Percentiles rank a stretch among this genome's conserved stretches.
These are phyloP conservation scores for Sitta europaea DNA, from an alignment of 2,113 vertebrate genomes.

Conservation along the genomic window DNA sequence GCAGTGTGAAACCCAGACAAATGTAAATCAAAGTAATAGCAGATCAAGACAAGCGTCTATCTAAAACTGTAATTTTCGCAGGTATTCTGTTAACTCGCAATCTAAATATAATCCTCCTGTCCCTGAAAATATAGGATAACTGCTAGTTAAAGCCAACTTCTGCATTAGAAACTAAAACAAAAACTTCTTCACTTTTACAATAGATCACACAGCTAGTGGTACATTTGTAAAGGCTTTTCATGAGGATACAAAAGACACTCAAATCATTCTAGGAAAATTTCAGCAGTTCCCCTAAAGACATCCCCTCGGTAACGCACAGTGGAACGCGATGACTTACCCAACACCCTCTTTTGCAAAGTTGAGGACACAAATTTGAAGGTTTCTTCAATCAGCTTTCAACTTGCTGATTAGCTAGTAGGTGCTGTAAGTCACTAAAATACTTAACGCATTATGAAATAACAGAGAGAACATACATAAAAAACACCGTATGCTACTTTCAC, in stretches of 20 bases:
- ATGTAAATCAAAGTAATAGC: conserved; percentile 33
- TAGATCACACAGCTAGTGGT: neutral
- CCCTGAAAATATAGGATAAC: neutral
- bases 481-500: neutral
- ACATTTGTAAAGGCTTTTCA: neutral
- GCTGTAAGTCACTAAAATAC: conserved; percentile 20
- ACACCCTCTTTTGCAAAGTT: conserved; percentile 7
- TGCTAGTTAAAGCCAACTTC: neutral
- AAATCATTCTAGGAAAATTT: neutral
- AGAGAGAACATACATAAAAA: neutral
- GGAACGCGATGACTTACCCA: neutral
- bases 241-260: neutral
- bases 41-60: neutral
- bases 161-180: neutral
- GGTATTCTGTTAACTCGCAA: neutral
- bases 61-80: conserved; percentile 23
- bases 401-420: conserved; percentile 40
- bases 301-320: neutral
- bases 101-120: neutral
- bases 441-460: neutral
- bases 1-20: conserved; percentile 49
- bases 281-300: neutral
- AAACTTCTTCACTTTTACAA: neutral
- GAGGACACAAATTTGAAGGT: conserved; percentile 38
- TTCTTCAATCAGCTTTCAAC: conserved; percentile 39